Evolutionary conservation across 2,888 invertebrate species (phyloP).

Genomic region (Serrognathus titanus): DNA sequence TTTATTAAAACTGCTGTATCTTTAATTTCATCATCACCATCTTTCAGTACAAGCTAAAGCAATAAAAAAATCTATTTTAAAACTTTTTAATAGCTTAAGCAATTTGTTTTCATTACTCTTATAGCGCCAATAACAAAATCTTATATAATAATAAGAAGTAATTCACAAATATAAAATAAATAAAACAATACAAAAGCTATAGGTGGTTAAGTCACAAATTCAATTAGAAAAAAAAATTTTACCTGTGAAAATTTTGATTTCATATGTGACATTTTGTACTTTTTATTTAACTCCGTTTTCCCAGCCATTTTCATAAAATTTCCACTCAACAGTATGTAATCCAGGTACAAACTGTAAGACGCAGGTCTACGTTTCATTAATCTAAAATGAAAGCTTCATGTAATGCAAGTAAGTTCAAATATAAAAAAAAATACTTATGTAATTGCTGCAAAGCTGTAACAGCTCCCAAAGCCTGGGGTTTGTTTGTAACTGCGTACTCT

Average conservation of each 20-base stretch:
- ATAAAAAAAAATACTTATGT: constrained; percentile 52
- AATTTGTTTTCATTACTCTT: too few species aligned
- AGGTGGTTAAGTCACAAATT: too few species aligned
- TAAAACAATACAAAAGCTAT: too few species aligned
- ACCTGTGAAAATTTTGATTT: constrained; percentile 44
- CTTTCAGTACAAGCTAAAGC: constrained; percentile 40
- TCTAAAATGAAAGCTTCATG: constrained; percentile 27
- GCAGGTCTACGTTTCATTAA: constrained; percentile 78
- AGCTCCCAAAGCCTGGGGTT: constrained; percentile 78
- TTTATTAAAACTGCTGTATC: constrained; percentile 78
- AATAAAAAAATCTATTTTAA: neutral
- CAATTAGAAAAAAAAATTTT: constrained; percentile 4
- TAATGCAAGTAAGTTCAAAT: neutral
- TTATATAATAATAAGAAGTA: too few species aligned
- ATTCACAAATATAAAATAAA: too few species aligned
- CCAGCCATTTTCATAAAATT: constrained; percentile 38
- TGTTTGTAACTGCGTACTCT: constrained; percentile 73
- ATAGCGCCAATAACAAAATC: too few species aligned
- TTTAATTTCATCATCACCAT: constrained; percentile 62
- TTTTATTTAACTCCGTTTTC: constrained; percentile 33
- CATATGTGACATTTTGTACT: constrained; percentile 31
- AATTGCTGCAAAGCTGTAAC: constrained; percentile 76
- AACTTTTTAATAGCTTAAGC: too few species aligned
- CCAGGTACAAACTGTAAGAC: constrained; percentile 78
- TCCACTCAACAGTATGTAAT: constrained; percentile 64